Evolutionary conservation across 2,113 vertebrate species (phyloP), one percentile per base, ranked within the genome.

Genomic region (Malurus melanocephalus): DNA sequence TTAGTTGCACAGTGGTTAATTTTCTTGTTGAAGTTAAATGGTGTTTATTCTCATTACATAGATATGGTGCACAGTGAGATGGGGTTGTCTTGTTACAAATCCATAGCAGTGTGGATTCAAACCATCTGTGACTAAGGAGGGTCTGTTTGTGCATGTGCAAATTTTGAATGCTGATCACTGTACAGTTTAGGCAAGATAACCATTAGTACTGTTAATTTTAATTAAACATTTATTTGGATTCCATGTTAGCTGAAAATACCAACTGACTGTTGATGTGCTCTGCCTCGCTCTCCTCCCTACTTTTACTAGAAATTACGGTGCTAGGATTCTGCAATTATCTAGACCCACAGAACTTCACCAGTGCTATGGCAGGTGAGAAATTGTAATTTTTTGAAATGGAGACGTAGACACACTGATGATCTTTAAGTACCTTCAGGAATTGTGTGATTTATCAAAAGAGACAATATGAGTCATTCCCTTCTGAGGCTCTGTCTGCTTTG

Each of bases 61-160:
- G 14, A 4, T 60, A 8, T 16, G 17, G 48, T 68, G 20, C 51
- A 23, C 26, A 48, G 20, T 51, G 60, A 55, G 35, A 10, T 19
- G 33, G 22, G 33, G 5, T 40, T 67, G 26, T 80, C 40, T 76
- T 72, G 22, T 45, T 56, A 7, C 6, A 33, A 66, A 60, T 52
- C 57, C 19, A 43, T 42, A 87, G 55, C 16, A 48, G 3, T 45
- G 21, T 78, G n/a, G 23, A 28, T 78, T 73, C 55, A 80, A 68
- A 32, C 21, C 10, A 14, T 38, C 28, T 80, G 6, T 73, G 48
- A 3, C 48, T 62, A 52, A 80, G 40, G 45, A 72, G 33, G 16
- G 26, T 35, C 18, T 64, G 0, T 55, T 16, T 59, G 11, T 22
- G 35, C 0, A 0, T 10, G 6, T 77, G 28, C 11, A 38, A 69